Percentiles rank a stretch among this genome's conserved stretches.
Evolutionary conservation across 2,113 vertebrate species (phyloP).

Genomic region (Sceloporus tristichus): DNA sequence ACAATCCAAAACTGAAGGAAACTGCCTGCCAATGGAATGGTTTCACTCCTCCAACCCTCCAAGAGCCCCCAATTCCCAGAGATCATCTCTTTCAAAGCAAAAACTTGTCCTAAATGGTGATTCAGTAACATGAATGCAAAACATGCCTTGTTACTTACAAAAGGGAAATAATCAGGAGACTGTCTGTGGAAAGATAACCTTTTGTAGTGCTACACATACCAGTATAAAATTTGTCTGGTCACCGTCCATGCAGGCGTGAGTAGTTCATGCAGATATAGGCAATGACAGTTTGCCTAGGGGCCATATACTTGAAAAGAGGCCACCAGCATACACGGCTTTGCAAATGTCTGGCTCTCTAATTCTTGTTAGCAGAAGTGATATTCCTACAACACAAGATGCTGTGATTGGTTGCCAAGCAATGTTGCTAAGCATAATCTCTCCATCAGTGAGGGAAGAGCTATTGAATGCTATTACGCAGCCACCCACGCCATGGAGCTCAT

Average conservation of each 20-base stretch:
- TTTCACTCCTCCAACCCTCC: too few relatives aligned
- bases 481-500: conserved; percentile 25
- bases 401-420: conserved; percentile 44
- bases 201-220: background rate
- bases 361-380: conserved; percentile 26
- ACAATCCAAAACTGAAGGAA: too few relatives aligned
- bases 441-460: background rate
- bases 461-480: conserved; percentile 11
- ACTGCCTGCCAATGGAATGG: too few relatives aligned
- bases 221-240: background rate
- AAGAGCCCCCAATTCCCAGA: too few relatives aligned
- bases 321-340: background rate
- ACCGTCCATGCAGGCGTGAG: background rate
- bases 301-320: background rate
- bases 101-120: too few relatives aligned
- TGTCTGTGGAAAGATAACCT: background rate
- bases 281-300: background rate
- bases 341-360: conserved; percentile 18
- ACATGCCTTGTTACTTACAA: background rate
- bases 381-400: conserved; percentile 17
- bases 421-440: conserved; percentile 37
- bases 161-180: background rate
- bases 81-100: too few relatives aligned
- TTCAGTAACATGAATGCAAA: background rate
- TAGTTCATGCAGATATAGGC: background rate